Percentiles rank a stretch among this genome's conserved stretches.
Evolutionary conservation across 1,140 invertebrate species (phyloP).

Genomic region (Sipha flava): DNA sequence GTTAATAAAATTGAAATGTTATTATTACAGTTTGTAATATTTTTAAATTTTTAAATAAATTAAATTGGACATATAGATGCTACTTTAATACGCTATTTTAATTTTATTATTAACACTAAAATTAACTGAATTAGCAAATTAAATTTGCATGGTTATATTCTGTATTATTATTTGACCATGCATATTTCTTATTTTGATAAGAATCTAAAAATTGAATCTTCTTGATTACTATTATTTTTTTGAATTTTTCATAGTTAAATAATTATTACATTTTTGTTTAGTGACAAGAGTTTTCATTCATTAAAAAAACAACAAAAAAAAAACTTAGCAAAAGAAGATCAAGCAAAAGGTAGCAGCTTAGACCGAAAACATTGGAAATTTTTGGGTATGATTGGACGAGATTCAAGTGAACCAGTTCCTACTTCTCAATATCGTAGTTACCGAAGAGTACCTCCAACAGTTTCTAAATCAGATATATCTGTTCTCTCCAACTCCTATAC

Average conservation of each 20-base stretch:
- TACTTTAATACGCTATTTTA: no score
- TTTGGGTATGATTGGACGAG: constrained; percentile 46
- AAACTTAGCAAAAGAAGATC: constrained; percentile 36
- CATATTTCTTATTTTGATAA: no score
- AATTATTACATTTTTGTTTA: neutral
- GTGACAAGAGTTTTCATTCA: constrained; percentile 53
- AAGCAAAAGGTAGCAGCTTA: constrained; percentile 50
- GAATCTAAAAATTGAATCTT: neutral
- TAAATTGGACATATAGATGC: no score
- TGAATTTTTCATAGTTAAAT: no score
- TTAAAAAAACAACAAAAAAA: constrained; percentile 53
- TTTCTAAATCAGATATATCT: constrained; percentile 20
- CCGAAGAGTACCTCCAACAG: constrained; percentile 49
- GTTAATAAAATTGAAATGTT: no score
- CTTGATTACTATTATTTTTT: no score
- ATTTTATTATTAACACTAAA: no score
- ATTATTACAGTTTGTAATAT: no score
- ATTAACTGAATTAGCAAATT: no score
- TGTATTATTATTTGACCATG: no score
- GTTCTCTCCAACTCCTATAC: constrained; percentile 15
- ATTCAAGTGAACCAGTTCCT: constrained; percentile 58
- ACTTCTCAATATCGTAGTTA: constrained; percentile 70
- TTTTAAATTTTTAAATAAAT: no score
- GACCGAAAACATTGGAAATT: constrained; percentile 63
- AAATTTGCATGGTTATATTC: no score